phyloP scores from a whole-genome alignment of 2,888 invertebrate genomes.

The Podotricha telesiphe region DNA sequence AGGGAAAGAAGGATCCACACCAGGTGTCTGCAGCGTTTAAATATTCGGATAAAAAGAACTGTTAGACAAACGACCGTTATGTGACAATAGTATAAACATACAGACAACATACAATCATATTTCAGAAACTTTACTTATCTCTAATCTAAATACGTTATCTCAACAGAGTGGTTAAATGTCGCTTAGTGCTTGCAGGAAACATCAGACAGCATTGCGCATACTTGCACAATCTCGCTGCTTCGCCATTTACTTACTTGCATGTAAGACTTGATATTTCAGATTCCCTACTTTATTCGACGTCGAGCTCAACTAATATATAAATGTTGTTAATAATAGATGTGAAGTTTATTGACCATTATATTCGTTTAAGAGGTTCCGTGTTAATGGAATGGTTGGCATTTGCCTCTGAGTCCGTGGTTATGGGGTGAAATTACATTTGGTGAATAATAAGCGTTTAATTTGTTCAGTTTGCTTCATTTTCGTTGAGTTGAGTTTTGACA shows the following conservation, averaged over 20 bases:
- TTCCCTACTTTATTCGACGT: conserved; percentile 26
- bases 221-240: conserved; percentile 9
- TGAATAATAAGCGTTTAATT: neutral
- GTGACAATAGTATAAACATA: conserved; percentile 5
- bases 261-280: conserved; percentile 26
- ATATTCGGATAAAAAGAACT: too few species aligned
- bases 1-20: too few species aligned
- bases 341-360: neutral
- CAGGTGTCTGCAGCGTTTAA: too few species aligned
- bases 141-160: conserved; percentile 26
- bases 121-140: conserved; percentile 19
- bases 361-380: neutral
- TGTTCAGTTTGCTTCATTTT: neutral
- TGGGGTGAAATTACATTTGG: neutral
- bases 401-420: neutral
- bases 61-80: neutral
- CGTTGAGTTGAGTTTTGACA: neutral
- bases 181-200: conserved; percentile 25
- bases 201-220: conserved; percentile 20
- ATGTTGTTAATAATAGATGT: conserved; percentile 25
- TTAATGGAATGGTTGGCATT: neutral
- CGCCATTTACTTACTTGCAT: conserved; percentile 16
- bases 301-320: conserved; percentile 29
- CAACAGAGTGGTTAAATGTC: conserved; percentile 32
- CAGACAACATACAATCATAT: conserved; percentile 1